Percentiles rank a stretch among this genome's conserved stretches.
phyloP scores from a whole-genome alignment of 64 coral and sea anemone species.

The Stylophora pistillata region DNA sequence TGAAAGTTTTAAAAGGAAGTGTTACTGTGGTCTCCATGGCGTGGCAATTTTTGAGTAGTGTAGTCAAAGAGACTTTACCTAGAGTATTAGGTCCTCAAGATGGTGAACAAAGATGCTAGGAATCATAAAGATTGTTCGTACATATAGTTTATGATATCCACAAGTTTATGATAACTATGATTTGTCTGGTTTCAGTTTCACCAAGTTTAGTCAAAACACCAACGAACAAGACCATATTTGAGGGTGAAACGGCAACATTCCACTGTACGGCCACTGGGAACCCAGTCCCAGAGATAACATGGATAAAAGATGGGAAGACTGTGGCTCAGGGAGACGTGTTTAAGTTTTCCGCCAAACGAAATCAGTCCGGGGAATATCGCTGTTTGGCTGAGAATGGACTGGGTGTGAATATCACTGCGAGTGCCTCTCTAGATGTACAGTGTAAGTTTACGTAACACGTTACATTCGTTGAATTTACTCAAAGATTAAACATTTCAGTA shows the following conservation, averaged over 20 bases:
- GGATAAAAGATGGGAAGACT: neutral
- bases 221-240: neutral
- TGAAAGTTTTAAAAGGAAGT: no score
- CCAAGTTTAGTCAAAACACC: neutral
- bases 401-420: neutral
- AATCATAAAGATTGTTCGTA: no score
- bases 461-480: no score
- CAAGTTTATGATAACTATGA: neutral
- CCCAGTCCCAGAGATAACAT: neutral
- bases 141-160: no score
- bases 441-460: neutral
- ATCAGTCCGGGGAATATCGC: slow-evolving; percentile 5
- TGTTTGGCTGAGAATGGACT: neutral
- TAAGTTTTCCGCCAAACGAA: neutral
- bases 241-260: neutral
- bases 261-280: neutral
- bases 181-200: neutral
- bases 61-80: no score
- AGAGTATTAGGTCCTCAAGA: no score
- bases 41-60: no score
- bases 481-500: no score
- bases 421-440: neutral
- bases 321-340: neutral
- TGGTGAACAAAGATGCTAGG: no score
- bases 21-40: no score